phyloP scores from a whole-genome alignment of 2,797 vertebrate species.

The Furcifer pardalis region DNA sequence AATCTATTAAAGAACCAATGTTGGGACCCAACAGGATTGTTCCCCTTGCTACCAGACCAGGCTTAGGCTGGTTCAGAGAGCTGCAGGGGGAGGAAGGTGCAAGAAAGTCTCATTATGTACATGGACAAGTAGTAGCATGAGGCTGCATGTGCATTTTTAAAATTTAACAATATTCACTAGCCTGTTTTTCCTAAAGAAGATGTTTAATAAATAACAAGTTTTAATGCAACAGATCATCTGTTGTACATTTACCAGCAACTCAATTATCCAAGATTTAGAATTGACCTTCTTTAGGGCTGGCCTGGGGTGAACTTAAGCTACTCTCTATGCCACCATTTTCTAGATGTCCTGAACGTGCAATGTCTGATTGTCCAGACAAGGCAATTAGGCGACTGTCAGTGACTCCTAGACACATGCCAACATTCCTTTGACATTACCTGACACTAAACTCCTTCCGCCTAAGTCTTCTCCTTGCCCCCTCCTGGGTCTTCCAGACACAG shows the following conservation, averaged over 20 bases:
- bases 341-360: neutral
- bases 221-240: neutral
- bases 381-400: too few relatives aligned
- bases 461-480: too few relatives aligned
- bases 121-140: neutral
- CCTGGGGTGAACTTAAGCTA: neutral
- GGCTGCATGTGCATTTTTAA: neutral
- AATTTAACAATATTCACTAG: neutral
- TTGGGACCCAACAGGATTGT: neutral
- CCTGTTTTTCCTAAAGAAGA: neutral
- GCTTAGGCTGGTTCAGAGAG: neutral
- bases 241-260: neutral
- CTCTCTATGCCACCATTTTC: neutral
- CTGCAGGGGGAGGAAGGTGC: neutral
- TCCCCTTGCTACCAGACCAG: neutral
- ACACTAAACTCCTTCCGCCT: too few relatives aligned
- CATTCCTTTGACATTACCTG: too few relatives aligned
- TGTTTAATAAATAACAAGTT: neutral
- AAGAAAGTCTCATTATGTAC: neutral
- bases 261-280: constrained; percentile 3
- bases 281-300: neutral
- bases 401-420: neutral
- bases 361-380: neutral
- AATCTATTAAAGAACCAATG: too few relatives aligned
- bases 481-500: too few relatives aligned